Percentiles rank a stretch among this genome's conserved stretches.
These are phyloP conservation scores for Lithophane ornitopus DNA, from an alignment of 2,888 invertebrate genomes.

Conservation along the genomic window DNA sequence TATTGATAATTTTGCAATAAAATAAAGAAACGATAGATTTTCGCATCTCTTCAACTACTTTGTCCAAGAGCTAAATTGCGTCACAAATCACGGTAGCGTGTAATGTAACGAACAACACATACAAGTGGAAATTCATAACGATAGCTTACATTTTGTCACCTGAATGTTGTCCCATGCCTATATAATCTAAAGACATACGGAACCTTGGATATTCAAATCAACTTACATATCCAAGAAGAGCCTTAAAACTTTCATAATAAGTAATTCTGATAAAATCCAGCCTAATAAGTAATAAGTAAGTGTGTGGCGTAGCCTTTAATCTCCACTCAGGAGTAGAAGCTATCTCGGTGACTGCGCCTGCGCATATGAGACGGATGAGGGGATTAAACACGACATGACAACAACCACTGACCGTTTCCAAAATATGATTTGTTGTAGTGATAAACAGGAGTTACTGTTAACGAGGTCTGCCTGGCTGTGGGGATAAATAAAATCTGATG, in stretches of 20 bases:
- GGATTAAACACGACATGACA: slow-evolving; percentile 75
- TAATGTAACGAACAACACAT: neutral
- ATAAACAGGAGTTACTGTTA: slow-evolving; percentile 57
- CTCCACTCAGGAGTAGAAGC: slow-evolving; percentile 65
- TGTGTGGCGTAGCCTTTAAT: slow-evolving; percentile 66
- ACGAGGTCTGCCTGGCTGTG: slow-evolving; percentile 23
- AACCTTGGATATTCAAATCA: neutral
- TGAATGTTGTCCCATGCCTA: no score
- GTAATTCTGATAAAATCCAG: neutral
- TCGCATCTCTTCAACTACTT: no score
- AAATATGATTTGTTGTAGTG: slow-evolving; percentile 64
- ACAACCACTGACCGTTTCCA: slow-evolving; percentile 74
- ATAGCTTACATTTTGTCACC: neutral
- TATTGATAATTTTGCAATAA: no score
- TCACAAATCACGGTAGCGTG: neutral
- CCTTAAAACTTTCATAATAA: neutral
- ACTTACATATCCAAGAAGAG: neutral
- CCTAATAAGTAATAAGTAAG: slow-evolving; percentile 14
- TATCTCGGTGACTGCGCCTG: slow-evolving; percentile 62
- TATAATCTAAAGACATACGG: neutral
- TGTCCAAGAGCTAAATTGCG: neutral
- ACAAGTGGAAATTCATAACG: neutral
- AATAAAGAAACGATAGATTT: neutral
- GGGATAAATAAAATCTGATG: neutral
- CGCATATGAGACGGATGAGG: slow-evolving; percentile 69